A percentile compares a stretch with the other conserved stretches of the same genome.
These are phyloP conservation scores for Limonius californicus DNA, from an alignment of 1,140 invertebrate species.

Conservation along the genomic window DNA sequence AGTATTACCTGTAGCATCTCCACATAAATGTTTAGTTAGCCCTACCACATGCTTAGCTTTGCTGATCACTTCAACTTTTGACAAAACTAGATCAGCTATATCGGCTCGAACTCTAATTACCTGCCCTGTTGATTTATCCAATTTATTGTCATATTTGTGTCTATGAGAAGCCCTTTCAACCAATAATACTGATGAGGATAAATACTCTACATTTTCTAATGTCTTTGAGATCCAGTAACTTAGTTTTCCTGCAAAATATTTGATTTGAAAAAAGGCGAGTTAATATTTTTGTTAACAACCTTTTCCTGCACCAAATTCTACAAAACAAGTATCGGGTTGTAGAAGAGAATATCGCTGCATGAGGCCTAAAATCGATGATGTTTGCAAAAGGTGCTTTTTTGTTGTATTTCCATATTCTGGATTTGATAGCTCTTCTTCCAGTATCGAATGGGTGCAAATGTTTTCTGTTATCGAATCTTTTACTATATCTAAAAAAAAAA, in stretches of 20 bases:
- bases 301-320: conserved; percentile 87
- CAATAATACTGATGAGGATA: conserved; percentile 56
- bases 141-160: conserved; percentile 75
- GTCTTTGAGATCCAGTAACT: conserved; percentile 69
- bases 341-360: conserved; percentile 57
- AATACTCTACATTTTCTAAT: conserved; percentile 49
- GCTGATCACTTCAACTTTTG: conserved; percentile 53
- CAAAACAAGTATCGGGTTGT: conserved; percentile 59
- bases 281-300: no score
- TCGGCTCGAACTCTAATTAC: conserved; percentile 65
- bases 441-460: conserved; percentile 50
- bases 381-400: conserved; percentile 68
- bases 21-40: conserved; percentile 83
- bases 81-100: conserved; percentile 67
- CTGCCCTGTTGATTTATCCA: conserved; percentile 51
- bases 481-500: conserved; percentile 9
- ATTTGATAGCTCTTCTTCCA: conserved; percentile 58
- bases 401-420: conserved; percentile 59
- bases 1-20: conserved; percentile 68
- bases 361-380: conserved; percentile 63
- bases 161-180: conserved; percentile 74
- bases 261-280: no score
- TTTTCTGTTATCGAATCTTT: conserved; percentile 44
- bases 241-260: conserved; percentile 57
- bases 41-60: conserved; percentile 57